These are phyloP conservation scores for Gila orcuttii DNA, from an alignment of 2,113 vertebrate species.

Conservation along the genomic window DNA sequence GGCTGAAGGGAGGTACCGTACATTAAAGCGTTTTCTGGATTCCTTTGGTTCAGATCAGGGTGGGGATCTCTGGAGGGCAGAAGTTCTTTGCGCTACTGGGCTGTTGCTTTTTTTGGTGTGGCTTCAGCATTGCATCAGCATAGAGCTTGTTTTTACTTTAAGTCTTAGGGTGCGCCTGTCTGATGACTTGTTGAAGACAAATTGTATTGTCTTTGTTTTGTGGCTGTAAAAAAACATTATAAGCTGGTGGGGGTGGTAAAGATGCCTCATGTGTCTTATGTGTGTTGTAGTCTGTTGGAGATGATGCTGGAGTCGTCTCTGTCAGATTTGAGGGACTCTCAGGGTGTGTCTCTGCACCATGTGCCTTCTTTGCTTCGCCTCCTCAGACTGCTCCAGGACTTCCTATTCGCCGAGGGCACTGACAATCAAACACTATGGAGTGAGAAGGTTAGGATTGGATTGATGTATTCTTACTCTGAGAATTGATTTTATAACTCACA, in stretches of 20 bases:
- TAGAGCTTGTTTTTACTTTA: conserved; percentile 7
- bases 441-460: conserved; percentile 83
- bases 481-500: background rate
- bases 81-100: background rate
- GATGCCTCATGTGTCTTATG: conserved; percentile 34
- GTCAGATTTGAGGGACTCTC: conserved; percentile 85
- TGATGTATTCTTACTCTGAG: background rate
- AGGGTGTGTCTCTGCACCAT: conserved; percentile 73
- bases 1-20: background rate
- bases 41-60: conserved; percentile 10
- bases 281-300: conserved; percentile 85
- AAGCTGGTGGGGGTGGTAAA: conserved; percentile 11
- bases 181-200: conserved; percentile 10
- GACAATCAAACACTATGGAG: conserved; percentile 92
- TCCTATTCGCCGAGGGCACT: conserved; percentile 91
- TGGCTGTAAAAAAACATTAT: background rate
- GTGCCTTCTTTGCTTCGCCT: conserved; percentile 86
- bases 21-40: background rate
- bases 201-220: conserved; percentile 13
- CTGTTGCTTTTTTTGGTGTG: conserved; percentile 22
- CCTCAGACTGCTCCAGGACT: conserved; percentile 94
- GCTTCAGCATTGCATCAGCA: conserved; percentile 16
- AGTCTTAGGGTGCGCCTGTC: conserved; percentile 12
- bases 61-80: conserved; percentile 13
- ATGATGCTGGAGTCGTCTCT: conserved; percentile 98